Percentiles rank a stretch among this genome's conserved stretches.
Conservation (phyloP, 2,888 invertebrate genomes). For the Pachydiplax longipennis region DNA sequence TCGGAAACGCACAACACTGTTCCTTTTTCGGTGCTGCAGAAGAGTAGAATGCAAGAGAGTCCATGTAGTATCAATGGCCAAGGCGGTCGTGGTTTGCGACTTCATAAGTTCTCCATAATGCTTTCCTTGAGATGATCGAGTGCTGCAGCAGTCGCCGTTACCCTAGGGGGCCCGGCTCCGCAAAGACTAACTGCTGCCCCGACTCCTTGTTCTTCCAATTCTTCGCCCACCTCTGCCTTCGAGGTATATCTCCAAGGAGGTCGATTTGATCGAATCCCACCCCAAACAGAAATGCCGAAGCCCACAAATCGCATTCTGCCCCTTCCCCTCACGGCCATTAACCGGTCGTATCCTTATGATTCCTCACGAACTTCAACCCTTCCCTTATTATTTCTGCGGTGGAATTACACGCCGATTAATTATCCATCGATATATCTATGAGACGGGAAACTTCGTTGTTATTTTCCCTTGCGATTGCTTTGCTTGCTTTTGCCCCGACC, state of each 20-base stretch:
- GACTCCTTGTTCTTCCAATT: not conserved
- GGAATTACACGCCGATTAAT: not conserved
- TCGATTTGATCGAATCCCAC: constrained; percentile 38
- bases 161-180: not conserved
- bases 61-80: not conserved
- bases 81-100: not conserved
- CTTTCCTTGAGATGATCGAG: constrained; percentile 10
- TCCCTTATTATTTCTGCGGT: not conserved
- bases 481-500: too few relatives aligned
- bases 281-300: not conserved
- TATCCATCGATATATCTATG: not conserved
- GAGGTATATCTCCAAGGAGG: not conserved
- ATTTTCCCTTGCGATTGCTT: not conserved
- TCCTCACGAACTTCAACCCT: not conserved
- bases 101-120: not conserved
- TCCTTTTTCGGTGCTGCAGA: not conserved
- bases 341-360: not conserved
- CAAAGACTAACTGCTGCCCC: not conserved
- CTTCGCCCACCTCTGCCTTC: not conserved
- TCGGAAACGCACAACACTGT: not conserved
- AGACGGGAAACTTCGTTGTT: not conserved
- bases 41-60: not conserved
- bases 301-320: constrained; percentile 13
- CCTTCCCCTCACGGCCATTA: not conserved
- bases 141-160: not conserved